A percentile compares a stretch with the other conserved stretches of the same genome.
phyloP scores from a whole-genome alignment of 2,888 invertebrate species.

The Diarsia dahlii region DNA sequence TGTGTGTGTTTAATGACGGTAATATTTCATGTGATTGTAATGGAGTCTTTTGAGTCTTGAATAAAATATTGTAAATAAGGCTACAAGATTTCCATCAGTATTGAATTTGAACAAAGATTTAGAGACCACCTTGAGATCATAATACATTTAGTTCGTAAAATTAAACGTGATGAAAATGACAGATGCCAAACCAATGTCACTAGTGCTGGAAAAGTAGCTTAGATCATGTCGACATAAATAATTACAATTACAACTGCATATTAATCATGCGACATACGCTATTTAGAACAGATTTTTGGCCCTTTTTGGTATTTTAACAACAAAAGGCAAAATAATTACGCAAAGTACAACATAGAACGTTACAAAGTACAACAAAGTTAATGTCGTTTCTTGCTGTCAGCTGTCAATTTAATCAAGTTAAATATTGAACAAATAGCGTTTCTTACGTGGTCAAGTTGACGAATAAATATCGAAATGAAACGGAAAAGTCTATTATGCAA shows the following conservation, averaged over 20 bases:
- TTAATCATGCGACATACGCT: background rate
- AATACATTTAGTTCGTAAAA: background rate
- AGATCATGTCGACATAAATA: background rate
- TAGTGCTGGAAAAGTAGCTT: background rate
- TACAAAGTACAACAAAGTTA: no score
- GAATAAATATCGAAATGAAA: background rate
- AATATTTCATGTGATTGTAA: conserved; percentile 52
- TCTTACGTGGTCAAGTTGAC: background rate
- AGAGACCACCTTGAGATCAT: background rate
- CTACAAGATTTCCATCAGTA: background rate
- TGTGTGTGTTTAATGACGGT: conserved; percentile 40
- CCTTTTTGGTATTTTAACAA: background rate
- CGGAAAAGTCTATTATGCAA: background rate
- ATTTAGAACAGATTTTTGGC: background rate
- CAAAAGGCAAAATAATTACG: background rate
- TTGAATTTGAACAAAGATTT: background rate
- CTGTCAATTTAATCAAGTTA: background rate
- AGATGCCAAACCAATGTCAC: background rate
- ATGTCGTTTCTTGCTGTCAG: background rate
- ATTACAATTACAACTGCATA: background rate
- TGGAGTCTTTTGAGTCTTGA: conserved; percentile 21
- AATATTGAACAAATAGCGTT: background rate
- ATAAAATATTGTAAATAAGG: conserved; percentile 24
- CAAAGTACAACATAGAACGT: no score
- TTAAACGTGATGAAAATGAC: background rate